phyloP scores from a whole-genome alignment of 1,140 invertebrate genomes.

The Thalassaphorura encarpata region DNA sequence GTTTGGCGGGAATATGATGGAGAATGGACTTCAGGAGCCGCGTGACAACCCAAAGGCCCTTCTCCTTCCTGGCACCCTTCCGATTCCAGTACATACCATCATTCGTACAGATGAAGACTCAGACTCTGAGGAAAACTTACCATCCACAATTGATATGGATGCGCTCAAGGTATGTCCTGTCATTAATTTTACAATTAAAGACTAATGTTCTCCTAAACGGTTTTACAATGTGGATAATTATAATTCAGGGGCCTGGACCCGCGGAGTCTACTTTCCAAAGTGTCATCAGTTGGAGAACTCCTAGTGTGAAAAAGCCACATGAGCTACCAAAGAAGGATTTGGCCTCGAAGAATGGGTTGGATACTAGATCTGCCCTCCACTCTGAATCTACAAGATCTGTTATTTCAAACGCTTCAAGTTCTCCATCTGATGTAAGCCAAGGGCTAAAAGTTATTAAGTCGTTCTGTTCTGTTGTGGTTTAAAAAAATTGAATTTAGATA shows the following conservation, averaged over 20 bases:
- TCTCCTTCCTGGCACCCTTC: not conserved
- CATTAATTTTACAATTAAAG: not conserved
- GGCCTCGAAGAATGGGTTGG: slow-evolving; percentile 1
- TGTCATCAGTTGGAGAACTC: slow-evolving; percentile 18
- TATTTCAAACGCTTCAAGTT: slow-evolving; percentile 2
- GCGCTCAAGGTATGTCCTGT: slow-evolving; percentile 20
- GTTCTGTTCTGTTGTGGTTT: not conserved
- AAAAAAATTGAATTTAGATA: not conserved
- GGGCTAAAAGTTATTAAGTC: not conserved
- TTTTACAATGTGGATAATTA: too few relatives aligned
- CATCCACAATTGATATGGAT: slow-evolving; percentile 31
- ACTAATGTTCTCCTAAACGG: too few relatives aligned
- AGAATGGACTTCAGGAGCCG: not conserved
- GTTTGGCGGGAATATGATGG: too few relatives aligned
- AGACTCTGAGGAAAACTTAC: slow-evolving; percentile 12
- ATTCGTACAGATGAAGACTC: slow-evolving; percentile 1
- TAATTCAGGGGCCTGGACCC: not conserved
- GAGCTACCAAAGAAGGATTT: slow-evolving; percentile 3
- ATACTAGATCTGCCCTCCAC: not conserved
- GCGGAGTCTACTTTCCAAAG: not conserved
- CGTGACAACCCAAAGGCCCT: slow-evolving; percentile 4
- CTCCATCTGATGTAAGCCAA: slow-evolving; percentile 4
- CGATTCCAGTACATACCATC: not conserved
- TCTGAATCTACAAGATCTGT: slow-evolving; percentile 15
- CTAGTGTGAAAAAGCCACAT: not conserved